phyloP scores from a whole-genome alignment of 2,797 vertebrate genomes.

The Pipistrellus pipistrellus region DNA sequence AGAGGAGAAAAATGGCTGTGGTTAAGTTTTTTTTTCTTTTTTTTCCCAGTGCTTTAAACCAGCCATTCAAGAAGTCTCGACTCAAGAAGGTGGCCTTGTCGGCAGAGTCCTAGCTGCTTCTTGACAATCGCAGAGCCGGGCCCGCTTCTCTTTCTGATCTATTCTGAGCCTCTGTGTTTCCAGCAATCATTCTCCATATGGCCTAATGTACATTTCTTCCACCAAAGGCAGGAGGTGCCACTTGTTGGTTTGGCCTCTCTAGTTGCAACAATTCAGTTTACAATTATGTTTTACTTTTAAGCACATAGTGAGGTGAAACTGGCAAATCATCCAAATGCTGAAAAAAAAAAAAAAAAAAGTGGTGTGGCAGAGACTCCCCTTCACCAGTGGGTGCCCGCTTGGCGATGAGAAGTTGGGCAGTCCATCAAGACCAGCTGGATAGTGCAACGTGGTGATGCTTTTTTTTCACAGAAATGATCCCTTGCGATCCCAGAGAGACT shows the following conservation, averaged over 20 bases:
- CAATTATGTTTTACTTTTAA: slow-evolving; percentile 2
- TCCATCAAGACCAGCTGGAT: not conserved
- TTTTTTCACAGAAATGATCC: not conserved
- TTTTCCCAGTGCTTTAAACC: not conserved
- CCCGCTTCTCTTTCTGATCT: not conserved
- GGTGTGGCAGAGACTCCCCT: not conserved
- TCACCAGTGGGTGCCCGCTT: fast-evolving
- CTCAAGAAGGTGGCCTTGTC: not conserved
- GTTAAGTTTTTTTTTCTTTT: not conserved
- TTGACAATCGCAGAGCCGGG: not conserved
- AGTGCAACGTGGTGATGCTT: not conserved
- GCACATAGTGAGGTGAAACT: not conserved
- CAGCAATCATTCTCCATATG: not conserved
- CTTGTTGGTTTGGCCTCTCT: not conserved
- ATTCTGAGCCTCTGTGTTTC: not conserved
- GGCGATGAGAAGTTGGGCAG: not conserved
- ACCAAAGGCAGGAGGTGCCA: not conserved
- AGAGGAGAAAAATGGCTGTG: slow-evolving; percentile 8
- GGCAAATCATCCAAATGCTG: not conserved
- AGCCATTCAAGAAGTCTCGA: not conserved
- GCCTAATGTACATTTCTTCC: not conserved
- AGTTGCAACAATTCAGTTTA: slow-evolving; percentile 41
- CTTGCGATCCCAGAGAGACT: not conserved
- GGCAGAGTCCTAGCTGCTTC: not conserved
- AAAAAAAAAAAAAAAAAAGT: not conserved